phyloP scores from a whole-genome alignment of 2,888 invertebrate species.

The Eupithecia subumbrata region DNA sequence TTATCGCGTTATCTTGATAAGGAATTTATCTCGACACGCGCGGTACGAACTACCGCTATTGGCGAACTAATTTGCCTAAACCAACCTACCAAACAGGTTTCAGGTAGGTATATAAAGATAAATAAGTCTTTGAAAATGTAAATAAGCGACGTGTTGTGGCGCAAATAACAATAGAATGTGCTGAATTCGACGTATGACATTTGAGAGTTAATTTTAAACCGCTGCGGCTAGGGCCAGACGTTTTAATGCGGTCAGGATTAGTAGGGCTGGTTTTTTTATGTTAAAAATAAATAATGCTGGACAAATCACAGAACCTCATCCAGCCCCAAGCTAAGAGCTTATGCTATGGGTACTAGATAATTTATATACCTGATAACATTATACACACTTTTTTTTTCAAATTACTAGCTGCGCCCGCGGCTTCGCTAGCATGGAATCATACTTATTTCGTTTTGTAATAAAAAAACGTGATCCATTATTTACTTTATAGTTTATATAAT shows the following conservation, averaged over 20 bases:
- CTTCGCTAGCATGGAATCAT: too few species aligned
- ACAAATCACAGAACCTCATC: too few species aligned
- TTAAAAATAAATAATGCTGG: too few species aligned
- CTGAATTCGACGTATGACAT: conserved; percentile 43
- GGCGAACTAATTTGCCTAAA: conserved; percentile 34
- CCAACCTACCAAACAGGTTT: conserved; percentile 18
- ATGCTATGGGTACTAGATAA: too few species aligned
- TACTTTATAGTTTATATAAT: too few species aligned
- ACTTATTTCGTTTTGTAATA: too few species aligned
- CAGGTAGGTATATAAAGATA: not conserved
- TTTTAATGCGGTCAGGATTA: conserved; percentile 23
- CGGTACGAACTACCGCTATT: conserved; percentile 30
- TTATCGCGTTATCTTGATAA: conserved; percentile 81
- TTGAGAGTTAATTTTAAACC: conserved; percentile 44
- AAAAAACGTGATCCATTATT: too few species aligned
- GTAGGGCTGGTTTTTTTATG: conserved; percentile 8
- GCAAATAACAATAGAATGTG: conserved; percentile 39
- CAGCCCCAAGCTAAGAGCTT: too few species aligned
- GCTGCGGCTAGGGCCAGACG: conserved; percentile 24
- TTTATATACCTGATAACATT: too few species aligned
- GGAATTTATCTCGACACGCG: conserved; percentile 68
- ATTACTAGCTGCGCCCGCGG: too few species aligned
- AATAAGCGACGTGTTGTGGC: conserved; percentile 26
- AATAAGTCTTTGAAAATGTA: conserved; percentile 10
- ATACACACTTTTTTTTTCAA: too few species aligned